These are phyloP conservation scores for Orchesella cincta DNA, from an alignment of 1,140 invertebrate genomes.

Conservation along the genomic window DNA sequence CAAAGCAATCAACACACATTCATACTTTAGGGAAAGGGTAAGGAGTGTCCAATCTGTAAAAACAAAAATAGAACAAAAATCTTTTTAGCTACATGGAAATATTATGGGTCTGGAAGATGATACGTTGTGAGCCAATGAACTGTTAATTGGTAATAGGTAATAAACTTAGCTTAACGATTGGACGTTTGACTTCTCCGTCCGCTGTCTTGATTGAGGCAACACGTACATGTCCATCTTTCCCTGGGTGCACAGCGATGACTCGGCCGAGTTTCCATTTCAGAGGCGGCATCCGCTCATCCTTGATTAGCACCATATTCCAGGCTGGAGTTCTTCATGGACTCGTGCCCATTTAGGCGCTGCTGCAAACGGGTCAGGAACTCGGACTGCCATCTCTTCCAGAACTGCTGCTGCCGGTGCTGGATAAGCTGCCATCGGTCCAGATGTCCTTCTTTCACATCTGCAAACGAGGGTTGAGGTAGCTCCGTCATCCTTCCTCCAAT, in stretches of 20 bases:
- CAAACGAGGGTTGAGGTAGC: background rate
- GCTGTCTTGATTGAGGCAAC: conserved; percentile 1
- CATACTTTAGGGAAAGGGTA: too few relatives aligned
- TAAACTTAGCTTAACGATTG: background rate
- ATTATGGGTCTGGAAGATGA: too few relatives aligned
- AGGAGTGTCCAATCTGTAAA: background rate
- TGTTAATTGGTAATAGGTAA: background rate
- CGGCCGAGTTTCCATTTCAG: conserved; percentile 35
- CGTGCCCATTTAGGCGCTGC: conserved; percentile 47
- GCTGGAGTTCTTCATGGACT: conserved; percentile 41
- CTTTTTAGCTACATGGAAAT: background rate
- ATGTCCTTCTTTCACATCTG: background rate
- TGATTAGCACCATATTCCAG: conserved; percentile 41
- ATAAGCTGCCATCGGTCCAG: conserved; percentile 35
- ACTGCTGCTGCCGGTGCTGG: background rate
- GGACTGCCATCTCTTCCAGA: conserved; percentile 13
- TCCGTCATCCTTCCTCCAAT: conserved; percentile 26
- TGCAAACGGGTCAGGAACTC: conserved; percentile 46
- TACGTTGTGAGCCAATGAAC: too few relatives aligned
- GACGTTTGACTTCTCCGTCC: background rate
- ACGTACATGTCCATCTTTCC: conserved; percentile 28
- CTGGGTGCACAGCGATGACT: conserved; percentile 42
- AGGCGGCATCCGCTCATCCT: conserved; percentile 33
- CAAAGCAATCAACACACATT: too few relatives aligned
- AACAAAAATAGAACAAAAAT: background rate